Evolutionary conservation across 2,888 invertebrate species (phyloP).

Genomic region (Coleophora flavipennella): DNA sequence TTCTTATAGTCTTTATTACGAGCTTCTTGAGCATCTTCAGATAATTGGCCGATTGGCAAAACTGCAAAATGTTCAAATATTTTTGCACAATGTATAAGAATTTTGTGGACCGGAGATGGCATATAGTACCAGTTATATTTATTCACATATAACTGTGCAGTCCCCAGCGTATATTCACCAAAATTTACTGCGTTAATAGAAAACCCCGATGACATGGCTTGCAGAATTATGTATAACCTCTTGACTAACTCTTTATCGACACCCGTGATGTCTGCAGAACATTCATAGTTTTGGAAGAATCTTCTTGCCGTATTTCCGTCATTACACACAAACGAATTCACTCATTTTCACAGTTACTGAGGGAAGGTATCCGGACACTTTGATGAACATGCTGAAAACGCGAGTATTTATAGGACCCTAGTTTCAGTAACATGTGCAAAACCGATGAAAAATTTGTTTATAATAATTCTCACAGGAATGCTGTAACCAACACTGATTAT

Average conservation of each 20-base stretch:
- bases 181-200: constrained; percentile 3
- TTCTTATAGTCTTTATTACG: constrained; percentile 6
- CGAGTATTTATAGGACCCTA: too few species aligned
- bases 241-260: constrained; percentile 2
- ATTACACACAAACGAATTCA: too few species aligned
- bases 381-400: too few species aligned
- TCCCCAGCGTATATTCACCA: constrained; percentile 6
- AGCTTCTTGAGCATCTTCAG: constrained; percentile 6
- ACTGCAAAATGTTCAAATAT: constrained; percentile 4
- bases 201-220: constrained; percentile 5
- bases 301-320: constrained; percentile 12
- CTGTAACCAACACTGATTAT: too few species aligned
- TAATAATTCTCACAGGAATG: too few species aligned
- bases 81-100: constrained; percentile 3
- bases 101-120: constrained; percentile 5
- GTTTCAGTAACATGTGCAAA: too few species aligned
- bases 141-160: constrained; percentile 1
- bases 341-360: too few species aligned
- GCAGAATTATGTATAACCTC: constrained; percentile 6
- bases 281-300: constrained; percentile 3
- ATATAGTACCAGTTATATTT: constrained; percentile 5
- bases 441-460: too few species aligned
- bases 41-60: constrained; percentile 3
- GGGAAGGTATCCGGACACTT: too few species aligned
- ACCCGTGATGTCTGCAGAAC: background rate